Evolutionary conservation across 2,113 vertebrate species (phyloP).

Genomic region (Petrocephalus microphthalmus): DNA sequence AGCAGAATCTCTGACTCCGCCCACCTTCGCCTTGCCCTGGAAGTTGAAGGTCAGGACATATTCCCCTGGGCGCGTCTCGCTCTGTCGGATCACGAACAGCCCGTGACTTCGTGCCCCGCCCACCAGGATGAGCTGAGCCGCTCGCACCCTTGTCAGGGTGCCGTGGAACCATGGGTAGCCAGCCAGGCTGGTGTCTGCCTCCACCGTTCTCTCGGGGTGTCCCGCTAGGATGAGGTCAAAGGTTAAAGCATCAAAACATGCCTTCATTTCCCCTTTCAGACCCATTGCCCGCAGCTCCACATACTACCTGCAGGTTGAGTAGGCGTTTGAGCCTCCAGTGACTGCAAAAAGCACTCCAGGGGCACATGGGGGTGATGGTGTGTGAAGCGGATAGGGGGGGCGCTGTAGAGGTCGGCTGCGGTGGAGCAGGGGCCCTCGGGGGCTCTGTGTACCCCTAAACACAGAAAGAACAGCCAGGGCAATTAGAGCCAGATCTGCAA

Average conservation of each 20-base stretch:
- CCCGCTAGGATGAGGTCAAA: conserved; percentile 34
- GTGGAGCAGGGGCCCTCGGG: conserved; percentile 51
- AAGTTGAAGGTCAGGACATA: conserved; percentile 98
- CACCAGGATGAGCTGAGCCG: conserved; percentile 84
- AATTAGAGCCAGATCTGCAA: background rate
- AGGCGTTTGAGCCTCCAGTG: conserved; percentile 63
- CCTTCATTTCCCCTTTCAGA: background rate
- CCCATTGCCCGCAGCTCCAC: background rate
- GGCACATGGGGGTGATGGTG: conserved; percentile 80
- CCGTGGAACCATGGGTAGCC: conserved; percentile 96
- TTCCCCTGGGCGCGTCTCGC: conserved; percentile 87
- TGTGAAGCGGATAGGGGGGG: conserved; percentile 60
- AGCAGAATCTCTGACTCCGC: background rate
- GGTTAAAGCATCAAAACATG: background rate
- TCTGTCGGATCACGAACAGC: conserved; percentile 93
- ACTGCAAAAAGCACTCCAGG: conserved; percentile 84
- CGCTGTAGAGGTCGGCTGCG: conserved; percentile 54
- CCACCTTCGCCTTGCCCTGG: conserved; percentile 95
- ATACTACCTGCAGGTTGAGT: conserved; percentile 60
- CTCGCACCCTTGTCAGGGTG: conserved; percentile 82
- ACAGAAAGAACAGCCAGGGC: conserved; percentile 15
- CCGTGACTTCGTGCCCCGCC: conserved; percentile 84
- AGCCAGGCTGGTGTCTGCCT: conserved; percentile 64
- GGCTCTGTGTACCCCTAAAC: conserved; percentile 55
- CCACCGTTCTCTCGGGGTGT: conserved; percentile 49